Base-by-base conservation (phyloP, 2,888 invertebrate species). In the Dryobotodes eremita region DNA sequence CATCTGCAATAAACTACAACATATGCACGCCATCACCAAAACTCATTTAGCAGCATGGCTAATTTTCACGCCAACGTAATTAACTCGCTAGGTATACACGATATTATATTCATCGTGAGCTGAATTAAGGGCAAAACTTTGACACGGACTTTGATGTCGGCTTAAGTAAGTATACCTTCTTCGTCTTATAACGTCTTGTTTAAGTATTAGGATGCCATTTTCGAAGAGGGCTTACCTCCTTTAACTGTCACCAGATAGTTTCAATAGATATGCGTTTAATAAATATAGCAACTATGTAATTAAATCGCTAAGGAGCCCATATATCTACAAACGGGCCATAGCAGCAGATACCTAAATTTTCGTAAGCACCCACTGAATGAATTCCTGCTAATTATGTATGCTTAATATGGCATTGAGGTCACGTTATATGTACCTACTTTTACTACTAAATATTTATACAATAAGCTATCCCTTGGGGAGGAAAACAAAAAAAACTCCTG, bases 61-160 rank as follows among this genome's bases (percentile, higher is more conserved):
- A 92, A 94, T 94, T 93, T 92, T 90, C 91, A 91, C 90, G 90
- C 89, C 90, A 88, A 92, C 90, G 93, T 93, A 95, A 94, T 94
- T 93, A 93, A 92, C 92, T 90, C 89, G 84, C 87, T 91, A 91
- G 89, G 91, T 89, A 89, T 90, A 91, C 91, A 89, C 92, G 89
- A 93, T 93, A 93, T 90, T 93, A 93, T 93, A 95, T 95, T 94
- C 93, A 95, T 93, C 92, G 91, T 88, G 88, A 92, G 93, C 93
- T 94, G 95, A 93, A 94, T 94, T 94, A 92, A 94, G 86, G 89
- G 89, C 88, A 90, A 92, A 92, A 94, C 92, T 91, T 92, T 90
- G 91, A 90, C 89, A 90, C 88, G 84, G 90, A 89, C 92, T 93
- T 92, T 92, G 92, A 92, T 91, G 92, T 91, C 89, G 89, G 89